Percentiles rank a stretch among this genome's conserved stretches.
phyloP scores from a whole-genome alignment of 2,888 invertebrate genomes.

The Amphimallon solstitiale region DNA sequence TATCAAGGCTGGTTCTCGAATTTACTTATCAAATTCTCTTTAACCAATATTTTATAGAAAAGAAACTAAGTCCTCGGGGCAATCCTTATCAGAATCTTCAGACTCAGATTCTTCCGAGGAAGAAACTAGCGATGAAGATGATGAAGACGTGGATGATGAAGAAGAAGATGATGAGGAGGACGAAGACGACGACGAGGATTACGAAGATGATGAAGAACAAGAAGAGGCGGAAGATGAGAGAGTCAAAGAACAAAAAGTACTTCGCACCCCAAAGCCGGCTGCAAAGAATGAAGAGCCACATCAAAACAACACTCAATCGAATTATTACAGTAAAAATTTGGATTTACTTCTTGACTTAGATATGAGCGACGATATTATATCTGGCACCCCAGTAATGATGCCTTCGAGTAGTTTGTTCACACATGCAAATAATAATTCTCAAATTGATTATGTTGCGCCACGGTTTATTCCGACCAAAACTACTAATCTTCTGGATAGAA shows the following conservation, averaged over 20 bases:
- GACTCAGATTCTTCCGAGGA: conserved; percentile 44
- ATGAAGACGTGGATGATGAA: conserved; percentile 59
- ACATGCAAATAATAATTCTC: conserved; percentile 49
- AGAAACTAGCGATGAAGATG: conserved; percentile 59
- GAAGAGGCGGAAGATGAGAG: conserved; percentile 58
- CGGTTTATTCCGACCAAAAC: conserved; percentile 69
- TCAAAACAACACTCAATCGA: conserved; percentile 12
- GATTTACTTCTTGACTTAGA: conserved; percentile 87
- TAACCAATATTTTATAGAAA: conserved; percentile 19
- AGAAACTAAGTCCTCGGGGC: conserved; percentile 25
- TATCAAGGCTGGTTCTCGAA: background rate
- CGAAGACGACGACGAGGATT: conserved; percentile 51
- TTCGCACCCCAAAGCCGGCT: conserved; percentile 5
- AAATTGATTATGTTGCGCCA: conserved; percentile 71
- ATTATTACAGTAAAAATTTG: conserved; percentile 63
- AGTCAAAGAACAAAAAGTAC: background rate
- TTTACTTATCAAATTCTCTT: background rate
- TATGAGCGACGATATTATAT: conserved; percentile 71
- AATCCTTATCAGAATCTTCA: conserved; percentile 24
- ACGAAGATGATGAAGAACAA: conserved; percentile 48
- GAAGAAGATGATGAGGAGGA: conserved; percentile 48
- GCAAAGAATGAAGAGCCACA: background rate
- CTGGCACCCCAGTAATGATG: conserved; percentile 79
- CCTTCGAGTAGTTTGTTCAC: conserved; percentile 79
- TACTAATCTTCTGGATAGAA: conserved; percentile 76